A percentile compares a stretch with the other conserved stretches of the same genome.
These are phyloP conservation scores for Acrocephalus scirpaceus DNA, from an alignment of 2,797 vertebrate genomes.

Conservation along the genomic window DNA sequence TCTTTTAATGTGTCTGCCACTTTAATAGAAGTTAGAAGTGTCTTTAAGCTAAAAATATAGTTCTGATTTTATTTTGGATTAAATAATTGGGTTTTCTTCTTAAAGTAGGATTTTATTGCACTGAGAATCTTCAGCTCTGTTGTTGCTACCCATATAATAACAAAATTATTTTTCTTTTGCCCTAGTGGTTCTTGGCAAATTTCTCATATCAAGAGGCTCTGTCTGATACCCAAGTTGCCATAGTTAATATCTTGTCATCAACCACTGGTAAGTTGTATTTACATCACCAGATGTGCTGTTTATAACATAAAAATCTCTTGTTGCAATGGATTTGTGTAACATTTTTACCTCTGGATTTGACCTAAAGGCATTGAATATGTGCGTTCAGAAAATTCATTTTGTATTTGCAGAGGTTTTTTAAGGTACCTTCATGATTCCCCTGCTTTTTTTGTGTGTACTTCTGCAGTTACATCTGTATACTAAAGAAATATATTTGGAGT, in stretches of 20 bases:
- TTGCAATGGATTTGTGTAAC: not conserved
- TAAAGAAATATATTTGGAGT: not conserved
- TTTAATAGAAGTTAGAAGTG: not conserved
- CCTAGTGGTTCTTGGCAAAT: constrained; percentile 96
- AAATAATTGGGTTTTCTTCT: not conserved
- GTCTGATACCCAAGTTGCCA: constrained; percentile 91
- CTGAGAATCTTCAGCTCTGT: not conserved
- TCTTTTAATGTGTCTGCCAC: not conserved
- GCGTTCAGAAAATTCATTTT: not conserved
- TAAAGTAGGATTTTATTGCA: not conserved
- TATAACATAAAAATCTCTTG: not conserved
- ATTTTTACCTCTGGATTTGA: not conserved
- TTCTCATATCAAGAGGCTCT: constrained; percentile 96
- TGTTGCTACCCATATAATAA: not conserved
- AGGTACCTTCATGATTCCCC: not conserved
- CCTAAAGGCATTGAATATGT: not conserved
- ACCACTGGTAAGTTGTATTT: constrained; percentile 87
- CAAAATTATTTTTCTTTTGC: constrained; percentile 41
- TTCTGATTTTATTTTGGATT: not conserved
- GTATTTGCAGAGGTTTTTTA: not conserved
- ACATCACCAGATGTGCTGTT: not conserved
- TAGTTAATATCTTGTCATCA: constrained; percentile 95
- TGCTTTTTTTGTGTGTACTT: not conserved
- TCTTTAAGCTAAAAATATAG: not conserved
- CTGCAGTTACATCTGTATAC: not conserved